Evolutionary conservation across 2,797 vertebrate genomes (phyloP), one percentile per base, ranked within the genome.

Genomic region (Allenopithecus nigroviridis): DNA sequence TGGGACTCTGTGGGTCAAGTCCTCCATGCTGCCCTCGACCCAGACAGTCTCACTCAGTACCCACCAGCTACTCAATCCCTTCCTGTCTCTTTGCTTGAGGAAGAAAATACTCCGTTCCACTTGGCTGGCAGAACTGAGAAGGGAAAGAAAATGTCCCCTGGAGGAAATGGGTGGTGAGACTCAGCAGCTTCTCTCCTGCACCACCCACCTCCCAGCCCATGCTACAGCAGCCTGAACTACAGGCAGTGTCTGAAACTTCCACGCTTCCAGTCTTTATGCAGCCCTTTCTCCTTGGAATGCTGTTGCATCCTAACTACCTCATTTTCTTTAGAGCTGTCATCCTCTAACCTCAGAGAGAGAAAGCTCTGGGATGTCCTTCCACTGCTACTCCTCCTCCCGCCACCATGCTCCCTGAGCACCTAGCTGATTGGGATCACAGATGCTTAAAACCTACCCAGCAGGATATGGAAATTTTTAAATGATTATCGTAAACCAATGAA

Each of bases 181-280:
- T 48, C 10, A 2, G 57, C 4, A 57, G 76, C 61, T 24, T 84
- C 70, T 81, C 12, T 33, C n/a, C 70, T 30, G 30, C 5, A 0
- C 80, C 53, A 28, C 11, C 21, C 36, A 4, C 16, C 57, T 84
- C 75, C n/a, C 8, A 53, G 78, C 2, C 17, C 36, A 30, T 0
- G 2, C n/a, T 72, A n/a, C n/a, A 7, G 22, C 50, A 87, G 8
- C 16, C 36, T 5, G 26, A 41, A 72, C 17, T 55, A 75, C 3
- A 5, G 39, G 33, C 5, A 22, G 13, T 10, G 36, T 48, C 59
- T 84, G 39, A 8, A 36, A 39, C 7, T 30, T 7, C 1, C 30
- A 17, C 0, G 0, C 10, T 30, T 36, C 6, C 9, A 3, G 17
- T 8, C 6, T 26, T 43, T 9, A 2, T 11, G 24, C 4, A 4